A percentile compares a stretch with the other conserved stretches of the same genome.
These are phyloP conservation scores for Belgica antarctica DNA, from an alignment of 2,888 invertebrate species.

Conservation along the genomic window DNA sequence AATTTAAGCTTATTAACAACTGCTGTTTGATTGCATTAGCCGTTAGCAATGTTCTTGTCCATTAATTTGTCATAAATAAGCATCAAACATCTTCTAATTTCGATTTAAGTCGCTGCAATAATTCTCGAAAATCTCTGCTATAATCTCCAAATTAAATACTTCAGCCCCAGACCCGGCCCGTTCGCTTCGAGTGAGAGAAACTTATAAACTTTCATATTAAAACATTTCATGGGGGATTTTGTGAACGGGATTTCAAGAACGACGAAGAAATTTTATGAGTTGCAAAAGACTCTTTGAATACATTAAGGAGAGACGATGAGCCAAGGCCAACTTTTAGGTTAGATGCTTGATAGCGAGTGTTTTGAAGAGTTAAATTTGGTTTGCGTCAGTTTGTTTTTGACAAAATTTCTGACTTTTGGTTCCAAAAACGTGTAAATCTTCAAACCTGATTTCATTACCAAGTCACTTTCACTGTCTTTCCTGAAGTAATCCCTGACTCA, in stretches of 20 bases:
- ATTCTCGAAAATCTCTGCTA: constrained; percentile 25
- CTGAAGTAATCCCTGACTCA: no score
- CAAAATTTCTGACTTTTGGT: no score
- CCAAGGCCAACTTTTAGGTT: no score
- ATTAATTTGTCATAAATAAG: constrained; percentile 5
- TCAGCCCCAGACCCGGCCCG: no score
- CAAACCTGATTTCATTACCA: no score
- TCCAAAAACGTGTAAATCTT: no score
- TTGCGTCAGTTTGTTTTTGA: no score
- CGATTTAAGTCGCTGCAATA: not conserved
- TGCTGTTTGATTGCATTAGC: not conserved
- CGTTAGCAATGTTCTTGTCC: not conserved
- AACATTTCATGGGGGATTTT: not conserved
- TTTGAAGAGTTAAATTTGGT: no score
- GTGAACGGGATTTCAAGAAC: not conserved
- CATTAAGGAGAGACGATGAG: not conserved
- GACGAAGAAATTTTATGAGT: not conserved
- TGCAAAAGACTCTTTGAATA: not conserved
- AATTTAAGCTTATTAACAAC: no score
- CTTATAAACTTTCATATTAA: constrained; percentile 4
- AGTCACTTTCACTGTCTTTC: no score
- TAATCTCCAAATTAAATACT: constrained; percentile 31
- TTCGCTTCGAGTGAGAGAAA: not conserved
- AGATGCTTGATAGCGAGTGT: no score
- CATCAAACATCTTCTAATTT: constrained; percentile 16